Evolutionary conservation across 2,113 vertebrate genomes (phyloP).

Genomic region (Pongo pygmaeus): DNA sequence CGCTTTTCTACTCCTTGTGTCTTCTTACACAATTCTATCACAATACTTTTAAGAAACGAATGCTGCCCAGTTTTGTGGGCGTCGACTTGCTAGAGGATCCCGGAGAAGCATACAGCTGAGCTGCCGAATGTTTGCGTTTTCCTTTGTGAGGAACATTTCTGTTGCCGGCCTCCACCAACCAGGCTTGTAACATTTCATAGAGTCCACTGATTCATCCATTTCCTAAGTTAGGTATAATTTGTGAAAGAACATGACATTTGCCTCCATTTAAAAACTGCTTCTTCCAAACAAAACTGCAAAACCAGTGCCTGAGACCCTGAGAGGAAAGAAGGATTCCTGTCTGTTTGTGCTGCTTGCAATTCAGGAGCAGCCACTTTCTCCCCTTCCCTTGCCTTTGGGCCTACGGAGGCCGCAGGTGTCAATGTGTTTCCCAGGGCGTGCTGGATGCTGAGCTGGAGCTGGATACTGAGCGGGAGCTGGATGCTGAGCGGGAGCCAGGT

Average conservation of each 20-base stretch:
- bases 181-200: too few species aligned
- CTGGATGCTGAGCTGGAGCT: not conserved
- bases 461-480: not conserved
- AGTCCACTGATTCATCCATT: not conserved
- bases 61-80: rapidly evolving
- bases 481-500: rapidly evolving
- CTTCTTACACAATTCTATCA: not conserved
- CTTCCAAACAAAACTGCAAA: not conserved
- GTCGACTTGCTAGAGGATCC: too few species aligned
- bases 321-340: too few species aligned
- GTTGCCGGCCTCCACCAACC: not conserved
- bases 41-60: not conserved
- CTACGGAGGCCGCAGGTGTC: too few species aligned
- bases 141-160: too few species aligned
- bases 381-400: not conserved
- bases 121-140: not conserved
- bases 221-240: too few species aligned
- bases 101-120: rapidly evolving
- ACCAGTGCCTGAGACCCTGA: too few species aligned
- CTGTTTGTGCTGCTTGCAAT: not conserved
- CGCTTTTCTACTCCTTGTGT: rapidly evolving
- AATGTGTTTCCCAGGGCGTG: rapidly evolving
- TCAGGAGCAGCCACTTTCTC: not conserved
- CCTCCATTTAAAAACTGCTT: not conserved
- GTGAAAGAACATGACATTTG: not conserved